These are phyloP conservation scores for Chaetodon auriga DNA, from an alignment of 2,113 vertebrate genomes.

Conservation along the genomic window DNA sequence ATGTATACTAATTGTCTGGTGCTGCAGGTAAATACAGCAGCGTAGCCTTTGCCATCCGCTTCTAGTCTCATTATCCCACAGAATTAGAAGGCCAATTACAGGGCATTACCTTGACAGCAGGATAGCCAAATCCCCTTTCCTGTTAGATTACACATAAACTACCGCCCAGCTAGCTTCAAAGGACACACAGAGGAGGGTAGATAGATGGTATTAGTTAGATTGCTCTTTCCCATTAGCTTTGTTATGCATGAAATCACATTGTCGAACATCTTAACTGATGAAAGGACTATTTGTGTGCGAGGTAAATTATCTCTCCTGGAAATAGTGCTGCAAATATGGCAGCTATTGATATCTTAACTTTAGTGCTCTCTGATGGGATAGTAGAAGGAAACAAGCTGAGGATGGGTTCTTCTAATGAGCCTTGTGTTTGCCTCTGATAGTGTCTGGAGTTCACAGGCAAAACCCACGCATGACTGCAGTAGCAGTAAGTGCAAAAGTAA, in stretches of 20 bases:
- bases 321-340: constrained; percentile 9
- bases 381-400: constrained; percentile 13
- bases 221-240: constrained; percentile 32
- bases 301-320: constrained; percentile 24
- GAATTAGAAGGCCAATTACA: constrained; percentile 76
- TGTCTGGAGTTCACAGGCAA: background rate
- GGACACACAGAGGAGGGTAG: constrained; percentile 18
- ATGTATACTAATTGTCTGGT: constrained; percentile 54
- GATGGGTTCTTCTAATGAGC: constrained; percentile 47
- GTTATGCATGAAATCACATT: constrained; percentile 39
- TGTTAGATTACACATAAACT: constrained; percentile 48
- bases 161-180: constrained; percentile 37
- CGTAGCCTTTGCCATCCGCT: constrained; percentile 56
- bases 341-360: constrained; percentile 26
- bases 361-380: background rate
- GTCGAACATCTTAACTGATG: constrained; percentile 20
- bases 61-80: constrained; percentile 70
- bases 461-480: background rate
- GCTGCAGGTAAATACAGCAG: constrained; percentile 67
- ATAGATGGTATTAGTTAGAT: constrained; percentile 19
- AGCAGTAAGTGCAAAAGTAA: background rate
- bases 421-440: background rate
- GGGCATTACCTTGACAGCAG: constrained; percentile 69
- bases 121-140: constrained; percentile 35
- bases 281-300: constrained; percentile 18